phyloP scores from a whole-genome alignment of 2,113 vertebrate genomes.

The Dermatemys mawii region DNA sequence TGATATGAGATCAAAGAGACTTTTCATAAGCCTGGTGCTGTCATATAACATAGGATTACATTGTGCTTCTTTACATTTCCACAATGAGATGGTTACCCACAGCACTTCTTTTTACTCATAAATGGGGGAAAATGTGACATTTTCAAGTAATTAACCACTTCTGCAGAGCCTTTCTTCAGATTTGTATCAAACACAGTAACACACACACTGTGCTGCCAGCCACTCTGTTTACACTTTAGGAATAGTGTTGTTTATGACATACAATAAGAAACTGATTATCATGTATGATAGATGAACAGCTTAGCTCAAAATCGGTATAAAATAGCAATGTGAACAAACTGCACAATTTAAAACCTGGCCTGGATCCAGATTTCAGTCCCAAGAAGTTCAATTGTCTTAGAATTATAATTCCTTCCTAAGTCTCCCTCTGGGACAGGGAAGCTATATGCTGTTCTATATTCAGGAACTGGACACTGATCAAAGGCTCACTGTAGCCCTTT shows the following conservation, averaged over 20 bases:
- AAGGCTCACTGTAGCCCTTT: not conserved
- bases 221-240: not conserved
- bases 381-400: not conserved
- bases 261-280: not conserved
- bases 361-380: not conserved
- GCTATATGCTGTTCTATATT: not conserved
- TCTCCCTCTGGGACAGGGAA: not conserved
- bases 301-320: not conserved
- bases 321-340: not conserved
- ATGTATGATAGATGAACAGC: not conserved
- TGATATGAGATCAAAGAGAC: not conserved
- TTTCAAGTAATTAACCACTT: constrained; percentile 8
- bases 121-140: not conserved
- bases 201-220: not conserved
- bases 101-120: not conserved
- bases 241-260: not conserved
- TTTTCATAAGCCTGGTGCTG: not conserved
- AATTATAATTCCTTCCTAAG: not conserved
- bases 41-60: not conserved
- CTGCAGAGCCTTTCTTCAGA: not conserved
- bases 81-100: not conserved
- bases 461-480: not conserved
- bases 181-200: not conserved
- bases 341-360: not conserved
- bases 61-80: not conserved